phyloP scores from a whole-genome alignment of 2,797 vertebrate genomes.

The Sebastolobus altivelis region DNA sequence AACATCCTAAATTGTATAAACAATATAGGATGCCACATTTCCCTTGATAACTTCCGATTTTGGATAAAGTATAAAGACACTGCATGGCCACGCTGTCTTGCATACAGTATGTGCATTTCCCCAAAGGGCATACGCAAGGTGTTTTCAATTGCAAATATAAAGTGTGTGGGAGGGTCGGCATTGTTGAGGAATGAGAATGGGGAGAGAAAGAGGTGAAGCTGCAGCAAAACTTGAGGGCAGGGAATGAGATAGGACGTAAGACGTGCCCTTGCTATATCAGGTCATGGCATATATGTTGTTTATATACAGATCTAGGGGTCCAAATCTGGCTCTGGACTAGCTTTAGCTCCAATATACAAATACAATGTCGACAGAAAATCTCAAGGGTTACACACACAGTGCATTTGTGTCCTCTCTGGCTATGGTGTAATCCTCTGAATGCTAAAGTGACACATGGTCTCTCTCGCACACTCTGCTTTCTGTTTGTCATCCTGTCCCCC shows the following conservation, averaged over 20 bases:
- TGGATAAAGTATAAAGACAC: not conserved
- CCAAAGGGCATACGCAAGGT: conserved; percentile 10
- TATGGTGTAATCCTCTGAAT: not conserved
- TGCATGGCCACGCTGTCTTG: not conserved
- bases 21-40: not conserved
- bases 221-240: conserved; percentile 1
- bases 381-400: not conserved
- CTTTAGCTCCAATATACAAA: conserved; percentile 12
- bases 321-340: not conserved
- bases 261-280: too few relatives aligned
- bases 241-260: not conserved
- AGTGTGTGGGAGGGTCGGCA: conserved; percentile 14
- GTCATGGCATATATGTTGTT: not conserved
- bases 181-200: conserved; percentile 29
- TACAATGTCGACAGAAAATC: not conserved
- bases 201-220: conserved; percentile 7
- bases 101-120: not conserved
- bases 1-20: not conserved
- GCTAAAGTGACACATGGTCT: conserved; percentile 15
- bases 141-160: conserved; percentile 46
- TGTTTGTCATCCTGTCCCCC: conserved; percentile 25
- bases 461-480: not conserved
- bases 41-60: not conserved
- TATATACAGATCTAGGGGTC: not conserved
- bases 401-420: not conserved